A percentile compares a stretch with the other conserved stretches of the same genome.
phyloP scores from a whole-genome alignment of 2,797 vertebrate species.

The Phataginus tricuspis region DNA sequence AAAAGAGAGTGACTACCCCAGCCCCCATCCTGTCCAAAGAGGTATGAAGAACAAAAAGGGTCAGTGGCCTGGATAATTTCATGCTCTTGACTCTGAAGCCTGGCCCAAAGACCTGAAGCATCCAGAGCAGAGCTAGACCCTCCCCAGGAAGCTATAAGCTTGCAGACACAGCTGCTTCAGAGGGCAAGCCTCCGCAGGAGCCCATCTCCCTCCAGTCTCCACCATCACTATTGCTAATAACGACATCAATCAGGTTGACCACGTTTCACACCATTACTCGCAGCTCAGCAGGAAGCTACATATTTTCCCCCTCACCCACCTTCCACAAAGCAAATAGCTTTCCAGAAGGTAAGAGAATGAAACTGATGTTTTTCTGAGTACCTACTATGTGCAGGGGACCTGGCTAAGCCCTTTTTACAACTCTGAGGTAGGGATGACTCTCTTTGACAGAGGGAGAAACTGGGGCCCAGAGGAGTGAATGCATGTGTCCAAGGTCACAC shows the following conservation, averaged over 20 bases:
- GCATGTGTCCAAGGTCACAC: conserved; percentile 55
- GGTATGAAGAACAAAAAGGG: background rate
- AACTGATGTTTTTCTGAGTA: background rate
- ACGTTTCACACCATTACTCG: conserved; percentile 75
- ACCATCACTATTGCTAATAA: conserved; percentile 66
- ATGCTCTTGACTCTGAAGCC: background rate
- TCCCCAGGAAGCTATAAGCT: background rate
- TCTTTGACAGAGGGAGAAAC: background rate
- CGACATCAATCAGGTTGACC: conserved; percentile 77
- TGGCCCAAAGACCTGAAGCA: background rate
- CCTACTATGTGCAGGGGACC: background rate
- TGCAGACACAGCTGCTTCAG: background rate
- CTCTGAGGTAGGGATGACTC: background rate
- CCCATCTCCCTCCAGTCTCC: background rate
- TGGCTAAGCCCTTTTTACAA: background rate
- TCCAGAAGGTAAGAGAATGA: conserved; percentile 9
- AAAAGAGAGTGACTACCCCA: background rate
- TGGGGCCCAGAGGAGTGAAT: background rate
- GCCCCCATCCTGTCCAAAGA: background rate
- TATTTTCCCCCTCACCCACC: background rate
- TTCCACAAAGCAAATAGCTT: conserved; percentile 56
- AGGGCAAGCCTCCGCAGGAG: background rate
- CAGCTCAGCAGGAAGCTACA: conserved; percentile 69
- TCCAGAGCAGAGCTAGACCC: background rate
- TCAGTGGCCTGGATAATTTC: background rate